Evolutionary conservation across 2,797 vertebrate genomes (phyloP).

Genomic region (Neosilurus mollespiculum): DNA sequence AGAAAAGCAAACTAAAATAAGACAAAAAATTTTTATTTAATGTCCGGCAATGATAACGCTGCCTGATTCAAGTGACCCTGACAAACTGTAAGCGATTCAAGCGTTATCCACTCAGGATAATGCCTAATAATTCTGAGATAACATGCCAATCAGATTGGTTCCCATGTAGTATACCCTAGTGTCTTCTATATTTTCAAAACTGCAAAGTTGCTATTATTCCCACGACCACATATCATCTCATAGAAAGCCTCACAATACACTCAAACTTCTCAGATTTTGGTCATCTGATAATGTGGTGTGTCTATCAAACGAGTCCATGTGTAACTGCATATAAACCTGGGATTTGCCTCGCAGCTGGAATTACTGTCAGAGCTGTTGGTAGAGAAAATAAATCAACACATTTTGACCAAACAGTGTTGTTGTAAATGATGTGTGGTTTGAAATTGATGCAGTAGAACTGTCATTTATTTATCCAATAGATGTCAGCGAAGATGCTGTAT

Average conservation of each 20-base stretch:
- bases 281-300: not conserved
- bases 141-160: too few relatives aligned
- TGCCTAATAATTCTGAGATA: too few relatives aligned
- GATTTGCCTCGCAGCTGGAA: not conserved
- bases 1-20: too few relatives aligned
- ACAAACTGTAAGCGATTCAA: too few relatives aligned
- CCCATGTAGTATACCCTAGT: too few relatives aligned
- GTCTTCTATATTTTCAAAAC: too few relatives aligned
- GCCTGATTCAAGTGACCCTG: too few relatives aligned
- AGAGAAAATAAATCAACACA: not conserved
- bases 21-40: too few relatives aligned
- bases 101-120: too few relatives aligned
- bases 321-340: not conserved
- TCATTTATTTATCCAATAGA: conserved; percentile 3
- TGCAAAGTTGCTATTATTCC: not conserved
- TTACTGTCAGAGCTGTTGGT: not conserved
- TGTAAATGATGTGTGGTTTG: not conserved
- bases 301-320: not conserved
- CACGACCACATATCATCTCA: not conserved
- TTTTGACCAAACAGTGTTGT: not conserved
- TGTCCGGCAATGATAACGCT: too few relatives aligned
- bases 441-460: not conserved
- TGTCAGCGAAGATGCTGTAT: not conserved
- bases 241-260: not conserved
- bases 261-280: not conserved